A percentile compares a stretch with the other conserved stretches of the same genome.
These are phyloP conservation scores for Dipodomys ordii DNA, from an alignment of 2,113 vertebrate species.

Conservation along the genomic window DNA sequence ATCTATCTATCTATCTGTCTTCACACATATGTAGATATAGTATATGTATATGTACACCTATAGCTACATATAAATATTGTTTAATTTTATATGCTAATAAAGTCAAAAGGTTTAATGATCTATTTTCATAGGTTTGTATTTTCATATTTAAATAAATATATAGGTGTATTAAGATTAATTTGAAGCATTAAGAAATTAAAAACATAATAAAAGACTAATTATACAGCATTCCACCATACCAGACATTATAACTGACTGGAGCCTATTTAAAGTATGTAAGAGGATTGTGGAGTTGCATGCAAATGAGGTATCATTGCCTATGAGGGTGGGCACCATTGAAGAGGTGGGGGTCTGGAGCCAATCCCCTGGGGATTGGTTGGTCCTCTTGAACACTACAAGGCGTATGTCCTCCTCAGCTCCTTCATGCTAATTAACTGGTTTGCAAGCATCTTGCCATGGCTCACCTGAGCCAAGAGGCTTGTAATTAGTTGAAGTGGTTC, in stretches of 20 bases:
- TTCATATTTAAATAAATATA: neutral
- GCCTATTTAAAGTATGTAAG: neutral
- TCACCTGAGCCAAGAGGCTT: constrained; percentile 67
- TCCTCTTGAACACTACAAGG: neutral
- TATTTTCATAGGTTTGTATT: constrained; percentile 15
- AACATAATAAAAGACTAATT: neutral
- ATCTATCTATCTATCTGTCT: neutral
- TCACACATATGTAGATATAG: too few species aligned
- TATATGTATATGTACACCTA: too few species aligned
- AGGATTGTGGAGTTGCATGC: neutral
- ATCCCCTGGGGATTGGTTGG: neutral
- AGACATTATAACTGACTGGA: neutral
- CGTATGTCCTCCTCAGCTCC: neutral
- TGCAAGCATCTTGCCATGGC: constrained; percentile 10
- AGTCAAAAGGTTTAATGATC: constrained; percentile 15
- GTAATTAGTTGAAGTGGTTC: constrained; percentile 72
- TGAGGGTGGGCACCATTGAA: neutral
- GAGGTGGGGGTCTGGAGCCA: neutral
- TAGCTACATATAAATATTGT: neutral
- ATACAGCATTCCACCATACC: neutral
- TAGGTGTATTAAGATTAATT: constrained; percentile 23
- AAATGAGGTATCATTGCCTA: neutral
- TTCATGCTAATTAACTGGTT: constrained; percentile 73
- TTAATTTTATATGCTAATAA: constrained; percentile 34
- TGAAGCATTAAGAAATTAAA: neutral